Conservation (phyloP, 2,888 invertebrate species). For the Daptonema setosum region DNA sequence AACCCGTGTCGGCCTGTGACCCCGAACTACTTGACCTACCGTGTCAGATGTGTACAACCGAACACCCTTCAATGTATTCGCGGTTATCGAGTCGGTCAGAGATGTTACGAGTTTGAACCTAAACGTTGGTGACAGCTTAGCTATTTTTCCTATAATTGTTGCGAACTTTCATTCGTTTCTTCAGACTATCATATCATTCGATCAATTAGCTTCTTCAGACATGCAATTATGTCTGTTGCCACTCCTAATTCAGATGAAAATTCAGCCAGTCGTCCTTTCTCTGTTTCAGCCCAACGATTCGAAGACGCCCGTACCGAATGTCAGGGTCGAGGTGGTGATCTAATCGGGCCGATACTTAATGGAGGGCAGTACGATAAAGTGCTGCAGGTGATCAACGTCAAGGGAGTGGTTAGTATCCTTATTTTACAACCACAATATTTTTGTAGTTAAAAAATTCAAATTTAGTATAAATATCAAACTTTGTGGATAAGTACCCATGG, state of each 20-base stretch:
- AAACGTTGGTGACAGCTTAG: background rate
- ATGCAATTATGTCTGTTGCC: too few species aligned
- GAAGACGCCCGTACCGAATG: background rate
- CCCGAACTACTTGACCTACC: background rate
- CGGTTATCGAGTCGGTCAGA: background rate
- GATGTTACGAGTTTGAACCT: background rate
- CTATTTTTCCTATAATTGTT: background rate
- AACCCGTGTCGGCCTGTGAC: background rate
- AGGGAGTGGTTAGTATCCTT: background rate
- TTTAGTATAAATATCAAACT: too few species aligned
- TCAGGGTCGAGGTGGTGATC: background rate
- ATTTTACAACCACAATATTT: too few species aligned
- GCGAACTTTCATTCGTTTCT: background rate
- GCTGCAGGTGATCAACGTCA: background rate
- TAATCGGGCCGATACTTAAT: background rate
- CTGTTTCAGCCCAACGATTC: background rate
- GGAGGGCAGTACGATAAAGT: background rate
- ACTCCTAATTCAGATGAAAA: too few species aligned
- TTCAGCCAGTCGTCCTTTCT: background rate
- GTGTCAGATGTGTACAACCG: background rate
- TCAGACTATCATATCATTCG: too few species aligned
- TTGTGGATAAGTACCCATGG: too few species aligned
- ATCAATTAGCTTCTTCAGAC: too few species aligned
- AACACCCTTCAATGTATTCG: background rate
- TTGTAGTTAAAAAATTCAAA: too few species aligned